Evolutionary conservation across 2,888 invertebrate genomes (phyloP).

Genomic region (Tetanocera ferruginea): DNA sequence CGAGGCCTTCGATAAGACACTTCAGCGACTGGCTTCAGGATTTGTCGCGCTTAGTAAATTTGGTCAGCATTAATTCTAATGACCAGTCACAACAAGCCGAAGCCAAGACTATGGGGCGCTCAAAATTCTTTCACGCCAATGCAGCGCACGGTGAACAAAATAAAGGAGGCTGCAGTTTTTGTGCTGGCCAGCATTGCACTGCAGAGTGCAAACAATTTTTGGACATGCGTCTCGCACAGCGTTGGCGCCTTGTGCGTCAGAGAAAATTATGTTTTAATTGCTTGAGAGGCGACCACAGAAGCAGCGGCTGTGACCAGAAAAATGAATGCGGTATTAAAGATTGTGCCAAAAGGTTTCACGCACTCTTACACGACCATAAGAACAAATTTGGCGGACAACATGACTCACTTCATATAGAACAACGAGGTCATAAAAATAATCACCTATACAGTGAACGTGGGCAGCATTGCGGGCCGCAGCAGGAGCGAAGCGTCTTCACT

Average conservation of each 20-base stretch:
- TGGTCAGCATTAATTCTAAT: constrained; percentile 1
- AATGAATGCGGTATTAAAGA: neutral
- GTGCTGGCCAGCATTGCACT: neutral
- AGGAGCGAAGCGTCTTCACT: neutral
- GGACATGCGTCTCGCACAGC: constrained; percentile 6
- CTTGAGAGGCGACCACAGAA: constrained; percentile 17
- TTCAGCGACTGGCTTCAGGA: constrained; percentile 44
- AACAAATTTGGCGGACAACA: neutral
- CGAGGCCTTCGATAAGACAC: constrained; percentile 33
- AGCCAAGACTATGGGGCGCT: neutral
- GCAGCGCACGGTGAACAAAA: neutral
- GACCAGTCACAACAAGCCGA: constrained; percentile 15
- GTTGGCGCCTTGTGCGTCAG: constrained; percentile 33
- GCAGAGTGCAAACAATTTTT: neutral
- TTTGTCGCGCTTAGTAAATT: constrained; percentile 25
- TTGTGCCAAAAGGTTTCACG: neutral
- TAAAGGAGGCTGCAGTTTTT: neutral
- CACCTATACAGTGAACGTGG: neutral
- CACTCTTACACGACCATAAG: neutral
- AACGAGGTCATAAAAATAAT: neutral
- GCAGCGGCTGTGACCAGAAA: constrained; percentile 10
- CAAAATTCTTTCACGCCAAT: neutral
- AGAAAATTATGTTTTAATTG: constrained; percentile 37
- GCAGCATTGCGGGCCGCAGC: neutral
- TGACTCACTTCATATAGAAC: neutral